Evolutionary conservation across 2,113 vertebrate species (phyloP).

Genomic region (Cinclus cinclus): DNA sequence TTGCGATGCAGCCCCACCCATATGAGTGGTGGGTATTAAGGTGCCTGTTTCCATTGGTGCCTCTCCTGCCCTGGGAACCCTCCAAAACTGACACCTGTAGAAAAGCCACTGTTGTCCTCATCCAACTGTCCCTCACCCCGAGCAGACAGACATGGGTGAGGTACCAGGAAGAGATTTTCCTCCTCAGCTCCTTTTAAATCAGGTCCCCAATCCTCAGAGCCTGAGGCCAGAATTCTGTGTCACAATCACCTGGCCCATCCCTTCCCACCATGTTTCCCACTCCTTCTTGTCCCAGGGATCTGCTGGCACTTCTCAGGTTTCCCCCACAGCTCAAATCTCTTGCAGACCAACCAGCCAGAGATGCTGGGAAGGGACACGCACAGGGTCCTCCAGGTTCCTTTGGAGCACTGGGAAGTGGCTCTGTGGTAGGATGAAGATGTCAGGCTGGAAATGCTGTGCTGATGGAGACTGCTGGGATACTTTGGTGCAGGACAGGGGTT

Average conservation of each 20-base stretch:
- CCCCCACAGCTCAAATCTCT: background rate
- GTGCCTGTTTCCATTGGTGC: background rate
- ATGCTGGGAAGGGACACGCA: background rate
- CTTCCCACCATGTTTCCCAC: background rate
- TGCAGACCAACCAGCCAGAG: background rate
- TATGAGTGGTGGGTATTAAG: background rate
- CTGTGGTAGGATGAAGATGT: background rate
- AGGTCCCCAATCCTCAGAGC: background rate
- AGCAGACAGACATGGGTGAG: background rate
- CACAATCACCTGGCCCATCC: background rate
- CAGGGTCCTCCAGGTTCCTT: background rate
- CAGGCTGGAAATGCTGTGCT: background rate
- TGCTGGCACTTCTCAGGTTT: background rate
- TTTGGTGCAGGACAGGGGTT: background rate
- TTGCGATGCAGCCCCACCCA: background rate
- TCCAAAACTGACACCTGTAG: background rate
- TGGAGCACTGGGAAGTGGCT: background rate
- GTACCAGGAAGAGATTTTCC: background rate
- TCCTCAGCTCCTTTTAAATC: background rate
- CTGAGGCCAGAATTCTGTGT: background rate
- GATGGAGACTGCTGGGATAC: background rate
- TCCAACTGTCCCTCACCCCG: background rate
- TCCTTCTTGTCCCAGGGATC: background rate
- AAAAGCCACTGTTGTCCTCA: background rate
- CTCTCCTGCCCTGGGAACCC: background rate